Evolutionary conservation across 23 tunicate species (phyloP).

Genomic region (Phallusia fumigata): DNA sequence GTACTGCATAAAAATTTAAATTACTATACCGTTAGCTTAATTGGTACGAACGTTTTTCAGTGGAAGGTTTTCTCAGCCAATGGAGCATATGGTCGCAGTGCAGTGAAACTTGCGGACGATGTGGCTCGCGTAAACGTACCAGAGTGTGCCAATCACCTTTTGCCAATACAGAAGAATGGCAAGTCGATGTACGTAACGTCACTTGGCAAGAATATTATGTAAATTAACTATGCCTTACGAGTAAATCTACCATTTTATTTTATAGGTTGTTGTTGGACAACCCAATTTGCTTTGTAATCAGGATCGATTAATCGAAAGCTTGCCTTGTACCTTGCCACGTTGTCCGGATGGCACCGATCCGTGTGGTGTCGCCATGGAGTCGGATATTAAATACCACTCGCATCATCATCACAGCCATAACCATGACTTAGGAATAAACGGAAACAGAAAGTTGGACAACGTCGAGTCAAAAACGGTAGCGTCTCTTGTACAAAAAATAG

Average conservation of each 20-base stretch:
- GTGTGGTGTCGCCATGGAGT: conserved; percentile 12
- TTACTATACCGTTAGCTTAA: too few relatives aligned
- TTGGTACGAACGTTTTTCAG: neutral
- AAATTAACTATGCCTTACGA: too few relatives aligned
- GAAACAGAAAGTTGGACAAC: too few relatives aligned
- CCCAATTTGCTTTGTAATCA: conserved; percentile 20
- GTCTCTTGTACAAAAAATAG: too few relatives aligned
- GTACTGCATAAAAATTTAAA: too few relatives aligned
- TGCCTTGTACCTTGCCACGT: neutral
- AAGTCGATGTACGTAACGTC: conserved; percentile 22
- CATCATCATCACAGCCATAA: too few relatives aligned
- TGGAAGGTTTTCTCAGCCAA: conserved; percentile 15
- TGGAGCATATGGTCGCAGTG: conserved; percentile 55
- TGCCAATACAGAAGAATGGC: conserved; percentile 16
- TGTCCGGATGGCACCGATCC: conserved; percentile 21
- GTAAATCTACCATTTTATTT: neutral
- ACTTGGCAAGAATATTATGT: too few relatives aligned
- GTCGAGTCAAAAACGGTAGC: too few relatives aligned
- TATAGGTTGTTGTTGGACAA: conserved; percentile 10
- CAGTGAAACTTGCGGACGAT: conserved; percentile 38
- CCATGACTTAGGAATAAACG: neutral
- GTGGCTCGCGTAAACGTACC: conserved; percentile 21
- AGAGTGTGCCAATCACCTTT: conserved; percentile 33
- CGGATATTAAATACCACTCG: neutral
- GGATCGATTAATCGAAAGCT: neutral